phyloP scores from a whole-genome alignment of 2,797 vertebrate genomes.

The Toxotes lorentzi region DNA sequence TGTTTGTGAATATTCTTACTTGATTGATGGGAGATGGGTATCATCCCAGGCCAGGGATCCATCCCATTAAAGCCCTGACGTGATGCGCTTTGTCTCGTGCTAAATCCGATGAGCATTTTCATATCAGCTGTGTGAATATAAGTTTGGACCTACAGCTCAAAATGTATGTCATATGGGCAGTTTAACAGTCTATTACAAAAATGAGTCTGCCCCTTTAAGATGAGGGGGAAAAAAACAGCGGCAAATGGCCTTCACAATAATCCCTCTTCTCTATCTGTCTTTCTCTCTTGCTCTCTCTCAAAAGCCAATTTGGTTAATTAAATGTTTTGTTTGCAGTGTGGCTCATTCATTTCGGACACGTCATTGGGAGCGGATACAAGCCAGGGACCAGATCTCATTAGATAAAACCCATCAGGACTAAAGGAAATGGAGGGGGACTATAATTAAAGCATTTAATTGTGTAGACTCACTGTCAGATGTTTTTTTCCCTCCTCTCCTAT shows the following conservation, averaged over 20 bases:
- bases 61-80: constrained; percentile 74
- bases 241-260: constrained; percentile 86
- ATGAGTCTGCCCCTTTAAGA: constrained; percentile 91
- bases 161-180: constrained; percentile 64
- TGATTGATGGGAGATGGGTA: constrained; percentile 73
- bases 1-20: constrained; percentile 45
- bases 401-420: constrained; percentile 99
- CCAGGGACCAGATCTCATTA: constrained; percentile 99
- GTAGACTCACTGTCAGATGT: constrained; percentile 95
- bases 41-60: constrained; percentile 64
- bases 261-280: constrained; percentile 80
- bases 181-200: constrained; percentile 80
- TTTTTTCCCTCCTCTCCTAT: constrained; percentile 54
- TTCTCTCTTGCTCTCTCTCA: constrained; percentile 87
- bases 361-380: constrained; percentile 98
- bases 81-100: constrained; percentile 66
- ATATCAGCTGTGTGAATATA: constrained; percentile 69
- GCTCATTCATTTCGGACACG: constrained; percentile 99
- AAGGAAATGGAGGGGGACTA: constrained; percentile 99
- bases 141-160: constrained; percentile 66
- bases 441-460: constrained; percentile 99
- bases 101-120: constrained; percentile 73
- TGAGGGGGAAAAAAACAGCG: constrained; percentile 46
- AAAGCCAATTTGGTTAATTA: constrained; percentile 99
- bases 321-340: constrained; percentile 99